Percentiles rank a stretch among this genome's conserved stretches.
phyloP scores from a whole-genome alignment of 2,113 vertebrate genomes.

The Lophius piscatorius region DNA sequence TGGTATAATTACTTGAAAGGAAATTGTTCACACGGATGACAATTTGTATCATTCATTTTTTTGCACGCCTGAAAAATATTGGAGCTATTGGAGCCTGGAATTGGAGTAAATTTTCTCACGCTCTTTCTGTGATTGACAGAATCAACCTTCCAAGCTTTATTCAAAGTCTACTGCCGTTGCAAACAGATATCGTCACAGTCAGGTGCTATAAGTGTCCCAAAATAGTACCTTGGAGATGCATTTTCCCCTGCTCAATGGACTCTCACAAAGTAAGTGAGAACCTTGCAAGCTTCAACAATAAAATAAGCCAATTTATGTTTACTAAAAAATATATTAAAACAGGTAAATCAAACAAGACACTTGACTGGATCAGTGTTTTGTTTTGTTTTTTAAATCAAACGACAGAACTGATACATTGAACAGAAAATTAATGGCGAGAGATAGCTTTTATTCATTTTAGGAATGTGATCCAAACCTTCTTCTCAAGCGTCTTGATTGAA shows the following conservation, averaged over 20 bases:
- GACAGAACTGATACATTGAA: background rate
- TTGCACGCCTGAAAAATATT: too few species aligned
- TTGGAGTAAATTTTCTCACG: constrained; percentile 10
- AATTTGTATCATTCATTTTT: too few species aligned
- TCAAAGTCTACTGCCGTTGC: constrained; percentile 5
- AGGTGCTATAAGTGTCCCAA: constrained; percentile 12
- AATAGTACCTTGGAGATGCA: constrained; percentile 18
- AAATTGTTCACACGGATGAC: too few species aligned
- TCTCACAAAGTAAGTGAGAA: constrained; percentile 1
- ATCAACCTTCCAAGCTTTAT: constrained; percentile 3
- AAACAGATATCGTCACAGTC: background rate
- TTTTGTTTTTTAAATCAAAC: constrained; percentile 6
- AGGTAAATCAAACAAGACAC: constrained; percentile 12
- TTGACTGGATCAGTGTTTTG: constrained; percentile 10
- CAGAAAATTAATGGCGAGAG: constrained; percentile 1
- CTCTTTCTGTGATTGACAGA: constrained; percentile 4
- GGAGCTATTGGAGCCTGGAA: constrained; percentile 4
- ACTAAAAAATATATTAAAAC: constrained; percentile 22
- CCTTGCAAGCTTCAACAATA: constrained; percentile 25
- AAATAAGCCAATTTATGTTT: constrained; percentile 27
- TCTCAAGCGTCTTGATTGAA: constrained; percentile 7
- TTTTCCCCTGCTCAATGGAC: constrained; percentile 29
- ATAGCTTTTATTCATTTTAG: constrained; percentile 18
- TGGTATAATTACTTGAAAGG: too few species aligned
- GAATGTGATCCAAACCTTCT: background rate